phyloP scores from a whole-genome alignment of 2,888 invertebrate genomes.

The Andrena marginata region DNA sequence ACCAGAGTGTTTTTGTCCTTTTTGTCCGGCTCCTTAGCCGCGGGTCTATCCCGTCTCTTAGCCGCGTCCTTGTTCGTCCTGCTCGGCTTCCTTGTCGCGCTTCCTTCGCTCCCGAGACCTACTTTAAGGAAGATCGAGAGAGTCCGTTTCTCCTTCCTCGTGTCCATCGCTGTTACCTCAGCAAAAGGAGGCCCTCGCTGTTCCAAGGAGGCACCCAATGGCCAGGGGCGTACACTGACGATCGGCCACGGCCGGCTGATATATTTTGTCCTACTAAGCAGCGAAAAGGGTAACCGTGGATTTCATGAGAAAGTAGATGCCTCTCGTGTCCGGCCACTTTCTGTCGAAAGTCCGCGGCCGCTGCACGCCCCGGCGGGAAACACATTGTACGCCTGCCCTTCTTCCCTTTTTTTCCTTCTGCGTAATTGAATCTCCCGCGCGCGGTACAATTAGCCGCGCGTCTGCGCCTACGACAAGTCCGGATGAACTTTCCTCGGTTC shows the following conservation, averaged over 20 bases:
- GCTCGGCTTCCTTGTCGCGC: constrained; percentile 28
- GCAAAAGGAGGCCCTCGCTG: constrained; percentile 34
- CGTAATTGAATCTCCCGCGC: neutral
- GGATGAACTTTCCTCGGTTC: constrained; percentile 1
- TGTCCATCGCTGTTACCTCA: neutral
- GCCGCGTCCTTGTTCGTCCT: constrained; percentile 33
- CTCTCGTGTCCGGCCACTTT: constrained; percentile 26
- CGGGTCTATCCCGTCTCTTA: constrained; percentile 5
- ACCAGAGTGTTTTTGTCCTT: constrained; percentile 36
- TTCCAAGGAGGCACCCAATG: constrained; percentile 44
- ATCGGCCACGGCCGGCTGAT: constrained; percentile 1
- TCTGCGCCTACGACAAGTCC: constrained; percentile 12
- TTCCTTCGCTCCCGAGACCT: constrained; percentile 75
- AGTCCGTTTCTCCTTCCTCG: constrained; percentile 52
- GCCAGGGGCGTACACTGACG: constrained; percentile 53
- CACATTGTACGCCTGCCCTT: neutral
- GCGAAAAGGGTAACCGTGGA: constrained; percentile 43
- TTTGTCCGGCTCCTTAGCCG: constrained; percentile 29
- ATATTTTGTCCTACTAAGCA: constrained; percentile 55
- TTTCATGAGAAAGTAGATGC: constrained; percentile 51
- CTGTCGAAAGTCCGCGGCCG: constrained; percentile 24
- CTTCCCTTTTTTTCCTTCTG: neutral
- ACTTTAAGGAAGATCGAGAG: constrained; percentile 73
- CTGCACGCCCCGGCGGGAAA: neutral
- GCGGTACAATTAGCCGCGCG: constrained; percentile 22